phyloP scores from a whole-genome alignment of 1,140 invertebrate species.

The Amphibalanus amphitrite region DNA sequence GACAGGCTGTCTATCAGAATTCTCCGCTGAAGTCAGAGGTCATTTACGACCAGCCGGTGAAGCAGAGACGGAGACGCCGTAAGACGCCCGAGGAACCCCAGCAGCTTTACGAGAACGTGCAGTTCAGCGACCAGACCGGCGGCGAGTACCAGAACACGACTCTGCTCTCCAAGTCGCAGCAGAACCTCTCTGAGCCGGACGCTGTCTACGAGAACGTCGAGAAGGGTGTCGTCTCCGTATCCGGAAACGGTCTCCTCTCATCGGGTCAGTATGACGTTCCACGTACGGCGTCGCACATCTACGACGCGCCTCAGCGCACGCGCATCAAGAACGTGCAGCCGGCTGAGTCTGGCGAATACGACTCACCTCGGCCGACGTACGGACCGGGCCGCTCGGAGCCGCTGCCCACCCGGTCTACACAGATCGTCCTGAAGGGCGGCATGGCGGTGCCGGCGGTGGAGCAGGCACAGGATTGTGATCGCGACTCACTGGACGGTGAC shows the following conservation, averaged over 20 bases:
- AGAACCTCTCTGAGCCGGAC: no score
- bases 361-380: conserved; percentile 15
- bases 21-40: conserved; percentile 15
- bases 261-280: conserved; percentile 16
- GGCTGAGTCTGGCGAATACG: conserved; percentile 15
- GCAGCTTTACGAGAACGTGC: no score
- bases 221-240: conserved; percentile 2
- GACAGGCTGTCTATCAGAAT: conserved; percentile 17
- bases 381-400: conserved; percentile 13
- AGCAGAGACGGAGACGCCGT: background rate
- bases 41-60: conserved; percentile 16
- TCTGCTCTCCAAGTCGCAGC: no score
- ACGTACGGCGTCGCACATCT: conserved; percentile 17
- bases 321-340: conserved; percentile 6
- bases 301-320: conserved; percentile 17
- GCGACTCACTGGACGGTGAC: conserved; percentile 16
- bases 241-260: background rate
- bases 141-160: no score
- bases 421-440: conserved; percentile 15
- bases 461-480: conserved; percentile 17
- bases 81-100: no score
- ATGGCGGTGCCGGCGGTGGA: conserved; percentile 13
- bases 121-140: no score
- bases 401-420: conserved; percentile 11
- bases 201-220: conserved; percentile 17